A percentile compares a stretch with the other conserved stretches of the same genome.
These are phyloP conservation scores for Tetrax tetrax DNA, from an alignment of 2,113 vertebrate species.

Conservation along the genomic window DNA sequence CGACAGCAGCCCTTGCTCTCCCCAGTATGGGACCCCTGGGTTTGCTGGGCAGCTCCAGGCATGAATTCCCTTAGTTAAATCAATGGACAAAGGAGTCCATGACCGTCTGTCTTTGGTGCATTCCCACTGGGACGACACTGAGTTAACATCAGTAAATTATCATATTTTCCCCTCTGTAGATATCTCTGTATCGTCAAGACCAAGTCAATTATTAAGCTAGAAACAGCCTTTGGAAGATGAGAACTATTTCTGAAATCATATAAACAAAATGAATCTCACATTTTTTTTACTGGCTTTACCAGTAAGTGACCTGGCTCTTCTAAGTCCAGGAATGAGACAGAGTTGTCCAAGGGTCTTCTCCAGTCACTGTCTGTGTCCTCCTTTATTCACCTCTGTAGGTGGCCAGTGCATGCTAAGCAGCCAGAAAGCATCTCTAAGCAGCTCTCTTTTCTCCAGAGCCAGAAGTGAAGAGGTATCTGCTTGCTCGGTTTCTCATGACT, in stretches of 20 bases:
- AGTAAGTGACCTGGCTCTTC: not conserved
- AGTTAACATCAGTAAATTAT: not conserved
- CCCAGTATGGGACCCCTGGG: not conserved
- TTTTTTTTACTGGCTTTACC: not conserved
- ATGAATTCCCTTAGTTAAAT: not conserved
- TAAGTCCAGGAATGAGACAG: not conserved
- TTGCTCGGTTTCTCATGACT: not conserved
- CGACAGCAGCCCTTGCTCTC: not conserved
- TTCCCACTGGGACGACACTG: not conserved
- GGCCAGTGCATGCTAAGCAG: not conserved
- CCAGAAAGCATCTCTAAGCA: not conserved
- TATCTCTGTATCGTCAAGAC: not conserved
- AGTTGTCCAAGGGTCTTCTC: not conserved
- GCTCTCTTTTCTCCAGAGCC: not conserved
- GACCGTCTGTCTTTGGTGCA: not conserved
- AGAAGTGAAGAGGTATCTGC: slow-evolving; percentile 5
- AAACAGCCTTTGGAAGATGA: slow-evolving; percentile 19
- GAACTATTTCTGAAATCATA: not conserved
- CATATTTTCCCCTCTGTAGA: not conserved
- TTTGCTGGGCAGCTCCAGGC: not conserved
- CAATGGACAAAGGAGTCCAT: not conserved
- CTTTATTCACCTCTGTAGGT: not conserved
- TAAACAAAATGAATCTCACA: not conserved
- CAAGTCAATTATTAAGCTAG: not conserved
- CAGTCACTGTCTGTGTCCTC: not conserved